Evolutionary conservation across 2,113 vertebrate species (phyloP), one percentile per base, ranked within the genome.

Genomic region (Archocentrus centrarchus): DNA sequence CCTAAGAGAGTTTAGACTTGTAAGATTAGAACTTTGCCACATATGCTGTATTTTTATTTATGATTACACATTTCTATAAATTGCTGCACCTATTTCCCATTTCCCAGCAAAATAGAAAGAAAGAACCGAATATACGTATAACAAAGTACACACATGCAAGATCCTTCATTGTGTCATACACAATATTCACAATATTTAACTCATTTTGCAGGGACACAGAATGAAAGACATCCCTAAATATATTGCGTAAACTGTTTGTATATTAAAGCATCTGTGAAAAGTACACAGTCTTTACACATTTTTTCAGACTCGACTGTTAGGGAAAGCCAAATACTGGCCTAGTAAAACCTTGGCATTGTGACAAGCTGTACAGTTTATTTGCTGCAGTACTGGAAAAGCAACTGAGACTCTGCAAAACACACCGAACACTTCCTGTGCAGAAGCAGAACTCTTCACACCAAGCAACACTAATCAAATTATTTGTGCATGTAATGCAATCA

Each of bases 331-430:
- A 75, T 59, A 15, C 37, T 84, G 81, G 78, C 82, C 70, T 47
- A 37, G 81, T 88, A 79, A 86, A 86, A 86, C 58, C 14, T 77
- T 93, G 93, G 90, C 89, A 83, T 1, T 13, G 13, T 84, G 87
- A 88, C 86, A 91, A 76, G 15, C 32, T 44, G 75, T 64, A 58
- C 78, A 79, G 76, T 93, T 86, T 91, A 85, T 93, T 88, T 90
- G 84, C 88, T 90, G 75, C 61, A n/a, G 84, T 61, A 20, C 66
- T 85, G 89, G 77, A 90, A 91, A 90, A 80, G 89, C 81, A 90
- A 85, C 80, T 86, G 80, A 88, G 89, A 86, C 80, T 64, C 37
- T 85, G 75, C 80, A 79, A 84, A 92, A 89, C 35, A 22, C 24
- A 73, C 70, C 44, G 30, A 75, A 37, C 61, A 82, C 79, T 90